Conservation (phyloP, 2,888 invertebrate genomes). For the Mesorhabditis sp. region DNA sequence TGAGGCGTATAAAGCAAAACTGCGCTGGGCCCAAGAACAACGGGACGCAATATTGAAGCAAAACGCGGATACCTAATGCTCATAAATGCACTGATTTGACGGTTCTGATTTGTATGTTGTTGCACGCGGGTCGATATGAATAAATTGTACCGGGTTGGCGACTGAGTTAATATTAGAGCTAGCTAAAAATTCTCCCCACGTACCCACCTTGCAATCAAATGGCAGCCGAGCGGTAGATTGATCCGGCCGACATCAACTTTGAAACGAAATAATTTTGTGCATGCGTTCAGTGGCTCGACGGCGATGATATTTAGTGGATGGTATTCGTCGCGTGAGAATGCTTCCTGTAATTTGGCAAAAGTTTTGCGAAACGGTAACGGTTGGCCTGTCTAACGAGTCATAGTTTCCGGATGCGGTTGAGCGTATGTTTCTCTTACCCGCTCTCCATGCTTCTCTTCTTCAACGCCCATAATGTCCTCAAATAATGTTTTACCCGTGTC, state of each 20-base stretch:
- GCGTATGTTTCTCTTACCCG: too few species aligned
- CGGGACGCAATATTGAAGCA: background rate
- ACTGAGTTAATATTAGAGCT: background rate
- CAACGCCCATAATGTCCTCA: background rate
- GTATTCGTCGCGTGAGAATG: background rate
- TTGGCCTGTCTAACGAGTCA: background rate
- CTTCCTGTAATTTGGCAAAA: background rate
- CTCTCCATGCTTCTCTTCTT: background rate
- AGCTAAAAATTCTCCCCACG: background rate
- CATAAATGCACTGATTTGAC: background rate
- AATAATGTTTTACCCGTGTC: background rate
- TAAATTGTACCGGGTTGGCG: background rate
- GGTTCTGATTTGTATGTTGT: background rate
- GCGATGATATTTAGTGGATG: background rate
- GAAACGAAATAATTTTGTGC: background rate
- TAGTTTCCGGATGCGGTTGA: background rate
- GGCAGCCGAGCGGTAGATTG: slow-evolving; percentile 3
- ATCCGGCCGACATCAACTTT: background rate
- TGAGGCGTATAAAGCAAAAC: slow-evolving; percentile 54
- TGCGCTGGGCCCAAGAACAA: slow-evolving; percentile 7
- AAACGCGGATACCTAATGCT: background rate
- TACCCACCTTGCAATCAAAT: background rate
- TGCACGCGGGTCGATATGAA: background rate
- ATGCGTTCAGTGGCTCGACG: background rate
- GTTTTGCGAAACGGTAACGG: background rate